Percentiles rank a stretch among this genome's conserved stretches.
These are phyloP conservation scores for Lottia scabra DNA, from an alignment of 2,888 invertebrate species.

Conservation along the genomic window DNA sequence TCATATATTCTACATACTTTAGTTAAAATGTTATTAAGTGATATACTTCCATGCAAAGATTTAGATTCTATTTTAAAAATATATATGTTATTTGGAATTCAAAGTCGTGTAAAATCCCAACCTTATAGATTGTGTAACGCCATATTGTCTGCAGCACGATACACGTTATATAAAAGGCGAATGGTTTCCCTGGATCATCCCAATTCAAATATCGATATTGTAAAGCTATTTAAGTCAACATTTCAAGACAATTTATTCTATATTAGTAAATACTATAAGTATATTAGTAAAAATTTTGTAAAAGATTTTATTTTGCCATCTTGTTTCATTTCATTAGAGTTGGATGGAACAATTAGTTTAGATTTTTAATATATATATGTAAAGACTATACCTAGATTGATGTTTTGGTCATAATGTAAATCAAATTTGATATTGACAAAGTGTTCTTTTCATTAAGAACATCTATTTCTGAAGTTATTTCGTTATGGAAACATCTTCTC, in stretches of 20 bases:
- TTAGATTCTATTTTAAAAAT: not conserved
- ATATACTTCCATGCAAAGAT: not conserved
- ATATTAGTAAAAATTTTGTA: not conserved
- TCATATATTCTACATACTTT: not conserved
- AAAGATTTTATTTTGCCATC: not conserved
- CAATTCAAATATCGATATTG: not conserved
- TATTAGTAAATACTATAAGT: not conserved
- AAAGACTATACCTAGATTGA: too few species aligned
- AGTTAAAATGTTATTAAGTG: not conserved
- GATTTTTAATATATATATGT: too few species aligned
- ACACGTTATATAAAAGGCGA: not conserved
- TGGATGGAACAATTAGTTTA: too few species aligned
- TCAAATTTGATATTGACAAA: too few species aligned
- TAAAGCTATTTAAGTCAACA: not conserved
- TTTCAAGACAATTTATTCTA: not conserved
- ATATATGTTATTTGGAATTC: not conserved
- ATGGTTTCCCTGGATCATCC: not conserved
- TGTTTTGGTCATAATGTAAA: too few species aligned
- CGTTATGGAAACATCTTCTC: too few species aligned
- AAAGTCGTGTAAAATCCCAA: not conserved
- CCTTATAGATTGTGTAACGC: not conserved
- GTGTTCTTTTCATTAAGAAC: too few species aligned
- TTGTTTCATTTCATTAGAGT: not conserved
- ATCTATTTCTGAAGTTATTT: too few species aligned
- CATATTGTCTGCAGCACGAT: not conserved